These are phyloP conservation scores for Saxidomus purpurata DNA, from an alignment of 1,140 invertebrate species.

Conservation along the genomic window DNA sequence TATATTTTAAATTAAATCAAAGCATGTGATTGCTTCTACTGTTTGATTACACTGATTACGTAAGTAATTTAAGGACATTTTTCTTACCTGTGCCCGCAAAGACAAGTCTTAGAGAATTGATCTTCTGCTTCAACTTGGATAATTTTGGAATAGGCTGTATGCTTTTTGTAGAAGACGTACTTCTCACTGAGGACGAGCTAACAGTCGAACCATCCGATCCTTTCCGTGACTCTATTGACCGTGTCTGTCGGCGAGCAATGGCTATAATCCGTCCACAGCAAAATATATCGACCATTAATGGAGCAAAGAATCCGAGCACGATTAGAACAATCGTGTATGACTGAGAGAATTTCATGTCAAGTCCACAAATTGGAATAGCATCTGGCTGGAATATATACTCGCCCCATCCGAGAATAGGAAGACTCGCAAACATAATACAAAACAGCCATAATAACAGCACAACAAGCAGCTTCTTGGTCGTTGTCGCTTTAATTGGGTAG, in stretches of 20 bases:
- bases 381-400: conserved; percentile 55
- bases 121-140: conserved; percentile 59
- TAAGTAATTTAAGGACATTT: no score
- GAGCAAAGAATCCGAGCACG: conserved; percentile 36
- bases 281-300: conserved; percentile 47
- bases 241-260: conserved; percentile 47
- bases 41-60: no score
- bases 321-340: conserved; percentile 51
- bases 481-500: conserved; percentile 59
- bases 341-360: conserved; percentile 54
- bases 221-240: conserved; percentile 44
- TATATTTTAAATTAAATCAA: no score
- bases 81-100: conserved; percentile 61
- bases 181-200: not conserved
- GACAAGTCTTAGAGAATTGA: conserved; percentile 54
- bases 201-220: conserved; percentile 38
- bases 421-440: conserved; percentile 33
- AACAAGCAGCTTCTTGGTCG: conserved; percentile 37
- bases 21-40: no score
- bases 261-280: conserved; percentile 59
- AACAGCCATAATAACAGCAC: conserved; percentile 42
- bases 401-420: conserved; percentile 58
- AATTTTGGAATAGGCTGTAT: conserved; percentile 18
- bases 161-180: conserved; percentile 8
- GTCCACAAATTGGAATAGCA: conserved; percentile 62